These are phyloP conservation scores for Desoria tigrina DNA, from an alignment of 2,888 invertebrate species.

Conservation along the genomic window DNA sequence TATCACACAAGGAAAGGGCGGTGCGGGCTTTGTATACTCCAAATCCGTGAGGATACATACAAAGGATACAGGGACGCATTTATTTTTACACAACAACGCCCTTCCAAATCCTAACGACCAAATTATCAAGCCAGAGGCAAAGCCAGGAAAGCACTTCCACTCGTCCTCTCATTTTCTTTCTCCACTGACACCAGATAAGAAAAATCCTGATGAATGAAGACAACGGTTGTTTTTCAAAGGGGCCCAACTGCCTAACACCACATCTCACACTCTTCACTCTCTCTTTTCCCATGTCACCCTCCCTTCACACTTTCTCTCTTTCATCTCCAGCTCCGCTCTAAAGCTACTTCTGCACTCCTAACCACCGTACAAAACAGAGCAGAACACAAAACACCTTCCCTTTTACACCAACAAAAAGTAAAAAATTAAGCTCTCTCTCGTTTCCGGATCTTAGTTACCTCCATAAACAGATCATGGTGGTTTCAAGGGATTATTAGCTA, in stretches of 20 bases:
- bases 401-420: no score
- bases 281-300: slow-evolving; percentile 3
- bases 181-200: slow-evolving; percentile 54
- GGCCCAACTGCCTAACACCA: slow-evolving; percentile 4
- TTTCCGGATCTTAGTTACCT: no score
- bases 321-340: slow-evolving; percentile 3
- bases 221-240: slow-evolving; percentile 55
- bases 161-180: slow-evolving; percentile 46
- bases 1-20: slow-evolving; percentile 53
- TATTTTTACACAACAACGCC: slow-evolving; percentile 54
- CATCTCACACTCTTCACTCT: slow-evolving; percentile 5
- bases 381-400: slow-evolving; percentile 8
- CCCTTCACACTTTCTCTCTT: slow-evolving; percentile 14
- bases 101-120: slow-evolving; percentile 55
- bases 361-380: background rate
- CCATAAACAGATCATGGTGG: no score
- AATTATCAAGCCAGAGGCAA: slow-evolving; percentile 55
- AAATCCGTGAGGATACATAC: slow-evolving; percentile 14
- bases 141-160: slow-evolving; percentile 53
- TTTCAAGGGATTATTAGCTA: no score
- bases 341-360: no score
- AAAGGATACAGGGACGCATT: slow-evolving; percentile 47
- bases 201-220: slow-evolving; percentile 56
- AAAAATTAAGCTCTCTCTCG: no score
- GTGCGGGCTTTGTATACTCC: slow-evolving; percentile 39